Evolutionary conservation across 37 sponge, comb jelly and placozoan species (phyloP), one percentile per base, ranked within the genome.

Genomic region (Ephydatia muelleri): DNA sequence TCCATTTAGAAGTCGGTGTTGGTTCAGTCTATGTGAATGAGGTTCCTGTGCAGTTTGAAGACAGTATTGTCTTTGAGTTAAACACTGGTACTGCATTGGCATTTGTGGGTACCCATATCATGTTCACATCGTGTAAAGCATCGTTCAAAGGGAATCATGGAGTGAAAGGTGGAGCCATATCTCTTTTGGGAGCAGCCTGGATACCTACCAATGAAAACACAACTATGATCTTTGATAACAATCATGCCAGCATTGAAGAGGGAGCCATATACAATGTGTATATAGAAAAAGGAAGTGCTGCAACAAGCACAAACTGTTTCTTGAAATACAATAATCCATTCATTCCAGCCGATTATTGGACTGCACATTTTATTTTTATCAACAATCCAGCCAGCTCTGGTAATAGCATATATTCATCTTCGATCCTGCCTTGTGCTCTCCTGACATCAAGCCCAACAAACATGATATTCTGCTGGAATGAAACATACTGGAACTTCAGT

Each of bases 61-160:
- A 49, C 0, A 70, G 25, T 38, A n/a, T 73, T 6, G n/a, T 38
- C 0, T 88, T 93, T 48, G n/a, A 27, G 27, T 38, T 34, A n/a
- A 93, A 93, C 71, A 33, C 5, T 49, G 86, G 90, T 33, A 36
- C 80, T 49, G 93, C 80, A 30, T 36, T 93, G 19, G 86, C 84
- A 14, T 75, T 70, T 28, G 73, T 89, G 23, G 87, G 67, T 3
- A 68, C 87, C 11, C 21, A 30, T 49, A 69, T 86, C 22, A 57
- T 73, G 27, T 84, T 93, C 30, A 31, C 32, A 14, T 27, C 65
- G 5, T 72, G 72, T 22, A 25, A 0, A 38, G 48, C 28, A 0
- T 22, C 0, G 21, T 93, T 93, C 47, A 36, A 5, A 0, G 23
- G 76, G 0, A 89, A 89, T 40, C 0, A 2, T 28, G 90, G 72